Base-by-base conservation (phyloP, 2,888 invertebrate genomes). In the Parelbella ahira region DNA sequence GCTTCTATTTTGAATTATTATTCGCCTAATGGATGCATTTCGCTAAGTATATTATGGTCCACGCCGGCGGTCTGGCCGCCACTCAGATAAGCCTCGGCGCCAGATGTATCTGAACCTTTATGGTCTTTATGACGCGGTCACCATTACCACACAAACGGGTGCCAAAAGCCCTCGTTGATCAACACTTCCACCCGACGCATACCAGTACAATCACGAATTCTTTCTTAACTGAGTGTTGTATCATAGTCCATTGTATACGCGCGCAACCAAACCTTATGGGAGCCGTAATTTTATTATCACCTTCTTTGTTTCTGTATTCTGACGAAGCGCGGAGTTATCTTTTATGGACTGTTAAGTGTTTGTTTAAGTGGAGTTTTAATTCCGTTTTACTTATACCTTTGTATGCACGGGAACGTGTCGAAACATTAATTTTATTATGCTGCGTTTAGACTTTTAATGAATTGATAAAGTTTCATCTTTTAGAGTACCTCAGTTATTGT, bases 121-220 rank as follows among this genome's bases (percentile, higher is more conserved):
- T 50, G 56, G 71, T 58, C 60, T 59, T 30, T 28, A 33, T 42
- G 41, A 42, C 33, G 28, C 51, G 56, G 48, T 39, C 44, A 25
- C 34, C 45, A 46, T 44, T 48, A 51, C 46, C 54, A 54, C 58
- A 60, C 70, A 60, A 72, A 68, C 77, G 81, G 83, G 86, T 86
- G 86, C 83, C 82, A 86, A 86, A 86, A 86, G 82, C 72, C 56
- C 71, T 79, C 73, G 68, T 83, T 77, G 68, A 63, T 60, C 62
- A 59, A 80, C 82, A 83, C 83, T 74, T 78, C 76, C 71, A 66
- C 63, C 57, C 64, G 72, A n/a, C n/a, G n/a, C n/a, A n/a, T n/a
- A n/a, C n/a, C n/a, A n/a, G n/a, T 80, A 80, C 70, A 78, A 70
- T 67, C 60, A 76, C n/a, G n/a, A 81, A 33, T 39, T 32, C 39